phyloP scores from a whole-genome alignment of 2,113 vertebrate genomes.

The Antigone vipio region DNA sequence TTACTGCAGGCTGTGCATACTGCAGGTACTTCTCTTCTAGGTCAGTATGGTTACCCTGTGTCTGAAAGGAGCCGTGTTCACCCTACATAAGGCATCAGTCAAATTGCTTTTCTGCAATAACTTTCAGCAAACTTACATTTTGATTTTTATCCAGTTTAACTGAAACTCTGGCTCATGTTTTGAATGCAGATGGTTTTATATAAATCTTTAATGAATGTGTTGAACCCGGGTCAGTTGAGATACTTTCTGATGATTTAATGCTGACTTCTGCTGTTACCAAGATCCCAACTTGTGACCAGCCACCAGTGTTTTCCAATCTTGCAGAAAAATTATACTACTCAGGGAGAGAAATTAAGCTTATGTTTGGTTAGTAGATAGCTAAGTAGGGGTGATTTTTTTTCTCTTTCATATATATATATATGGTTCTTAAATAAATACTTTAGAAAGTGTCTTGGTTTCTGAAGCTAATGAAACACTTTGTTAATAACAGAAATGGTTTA shows the following conservation, averaged over 20 bases:
- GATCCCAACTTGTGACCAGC: not conserved
- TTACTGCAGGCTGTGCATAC: not conserved
- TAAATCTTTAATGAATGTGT: not conserved
- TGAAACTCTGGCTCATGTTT: not conserved
- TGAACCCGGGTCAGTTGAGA: not conserved
- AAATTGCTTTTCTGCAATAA: not conserved
- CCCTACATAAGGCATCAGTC: not conserved
- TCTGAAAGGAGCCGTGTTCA: not conserved
- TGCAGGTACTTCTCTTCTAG: not conserved
- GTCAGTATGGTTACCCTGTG: rapidly evolving
- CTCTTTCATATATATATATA: not conserved
- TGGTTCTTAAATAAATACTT: not conserved
- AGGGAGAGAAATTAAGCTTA: not conserved
- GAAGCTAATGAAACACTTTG: not conserved
- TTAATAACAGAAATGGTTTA: not conserved
- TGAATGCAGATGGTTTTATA: not conserved
- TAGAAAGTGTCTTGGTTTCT: not conserved
- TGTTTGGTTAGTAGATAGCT: not conserved
- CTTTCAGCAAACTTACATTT: not conserved
- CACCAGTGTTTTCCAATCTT: not conserved
- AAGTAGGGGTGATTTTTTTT: not conserved
- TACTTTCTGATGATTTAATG: not conserved
- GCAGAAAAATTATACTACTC: not conserved
- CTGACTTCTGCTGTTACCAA: not conserved
- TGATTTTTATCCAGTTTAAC: not conserved